These are phyloP conservation scores for Morpho deidamia DNA, from an alignment of 2,888 invertebrate genomes.

Conservation along the genomic window DNA sequence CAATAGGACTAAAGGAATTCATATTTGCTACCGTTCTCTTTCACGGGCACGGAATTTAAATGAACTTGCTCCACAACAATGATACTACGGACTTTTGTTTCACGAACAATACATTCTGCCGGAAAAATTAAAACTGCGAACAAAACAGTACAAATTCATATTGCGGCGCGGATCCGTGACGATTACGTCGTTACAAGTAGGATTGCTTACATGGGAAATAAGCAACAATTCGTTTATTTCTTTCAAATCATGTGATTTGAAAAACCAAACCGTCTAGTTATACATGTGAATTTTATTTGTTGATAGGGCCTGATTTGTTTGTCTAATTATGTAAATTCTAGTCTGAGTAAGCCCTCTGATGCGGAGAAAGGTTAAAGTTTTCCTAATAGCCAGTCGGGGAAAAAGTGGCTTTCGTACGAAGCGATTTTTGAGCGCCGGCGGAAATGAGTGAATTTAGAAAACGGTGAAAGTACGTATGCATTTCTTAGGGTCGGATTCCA, in stretches of 20 bases:
- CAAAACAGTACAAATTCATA: slow-evolving; percentile 76
- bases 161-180: slow-evolving; percentile 54
- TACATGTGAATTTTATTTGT: no score
- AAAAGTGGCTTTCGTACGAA: no score
- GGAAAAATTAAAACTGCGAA: slow-evolving; percentile 75
- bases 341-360: no score
- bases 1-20: slow-evolving; percentile 67
- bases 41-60: slow-evolving; percentile 73
- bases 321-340: no score
- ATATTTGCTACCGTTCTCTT: slow-evolving; percentile 75
- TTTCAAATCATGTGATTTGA: neutral
- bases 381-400: no score
- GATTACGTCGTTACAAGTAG: slow-evolving; percentile 8
- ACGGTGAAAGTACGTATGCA: no score
- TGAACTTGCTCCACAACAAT: slow-evolving; percentile 72
- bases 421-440: no score
- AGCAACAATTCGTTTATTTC: slow-evolving; percentile 1
- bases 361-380: no score
- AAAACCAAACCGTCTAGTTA: no score
- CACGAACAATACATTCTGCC: slow-evolving; percentile 73
- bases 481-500: no score
- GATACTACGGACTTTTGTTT: slow-evolving; percentile 74
- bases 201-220: slow-evolving; percentile 1
- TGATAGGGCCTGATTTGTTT: no score
- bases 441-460: no score